Conservation (phyloP, 1,140 invertebrate species). For the Luehdorfia chinensis region DNA sequence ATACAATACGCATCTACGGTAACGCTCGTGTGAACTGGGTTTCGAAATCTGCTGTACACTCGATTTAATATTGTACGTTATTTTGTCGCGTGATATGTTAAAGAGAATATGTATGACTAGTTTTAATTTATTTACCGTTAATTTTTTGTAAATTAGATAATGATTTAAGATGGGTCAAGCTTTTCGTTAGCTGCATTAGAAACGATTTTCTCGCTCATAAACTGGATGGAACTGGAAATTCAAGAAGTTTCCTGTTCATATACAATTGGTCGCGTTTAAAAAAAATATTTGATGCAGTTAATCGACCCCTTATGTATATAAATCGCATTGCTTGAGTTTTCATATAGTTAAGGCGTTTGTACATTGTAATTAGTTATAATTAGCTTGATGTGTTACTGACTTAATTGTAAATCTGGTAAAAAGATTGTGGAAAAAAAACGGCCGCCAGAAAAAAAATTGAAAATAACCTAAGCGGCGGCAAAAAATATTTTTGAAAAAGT, state of each 20-base stretch:
- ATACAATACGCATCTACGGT: too few relatives aligned
- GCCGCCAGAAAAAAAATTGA: conserved; percentile 43
- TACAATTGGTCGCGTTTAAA: too few relatives aligned
- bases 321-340: conserved; percentile 19
- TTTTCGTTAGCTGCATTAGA: too few relatives aligned
- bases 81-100: not conserved
- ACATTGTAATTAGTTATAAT: conserved; percentile 32
- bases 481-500: conserved; percentile 61
- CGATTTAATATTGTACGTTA: not conserved
- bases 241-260: too few relatives aligned
- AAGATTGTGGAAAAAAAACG: conserved; percentile 38
- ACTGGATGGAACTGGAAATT: too few relatives aligned
- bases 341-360: conserved; percentile 36
- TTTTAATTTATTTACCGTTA: not conserved
- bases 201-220: too few relatives aligned
- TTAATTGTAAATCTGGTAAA: conserved; percentile 49
- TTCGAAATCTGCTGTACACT: too few relatives aligned
- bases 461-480: conserved; percentile 24
- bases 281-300: conserved; percentile 19
- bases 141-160: not conserved
- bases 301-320: conserved; percentile 36
- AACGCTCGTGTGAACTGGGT: too few relatives aligned
- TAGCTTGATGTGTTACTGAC: conserved; percentile 50
- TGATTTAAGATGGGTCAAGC: too few relatives aligned
- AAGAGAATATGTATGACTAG: not conserved